These are phyloP conservation scores for Halictus ligatus DNA, from an alignment of 2,888 invertebrate species.

Conservation along the genomic window DNA sequence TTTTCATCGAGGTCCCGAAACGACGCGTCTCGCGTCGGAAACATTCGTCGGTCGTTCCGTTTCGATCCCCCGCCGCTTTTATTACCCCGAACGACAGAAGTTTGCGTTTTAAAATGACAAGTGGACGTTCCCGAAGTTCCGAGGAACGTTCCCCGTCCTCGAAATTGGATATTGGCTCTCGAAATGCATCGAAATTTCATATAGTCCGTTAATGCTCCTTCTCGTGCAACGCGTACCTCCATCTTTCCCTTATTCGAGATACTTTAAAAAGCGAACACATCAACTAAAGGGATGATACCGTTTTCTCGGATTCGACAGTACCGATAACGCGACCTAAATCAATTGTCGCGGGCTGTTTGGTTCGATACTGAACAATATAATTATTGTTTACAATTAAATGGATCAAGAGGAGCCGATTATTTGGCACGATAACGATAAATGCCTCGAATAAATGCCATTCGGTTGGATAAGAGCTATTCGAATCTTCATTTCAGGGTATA, in stretches of 20 bases:
- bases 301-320: not conserved
- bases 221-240: not conserved
- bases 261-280: not conserved
- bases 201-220: not conserved
- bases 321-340: not conserved
- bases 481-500: not conserved
- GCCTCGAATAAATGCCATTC: not conserved
- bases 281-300: not conserved
- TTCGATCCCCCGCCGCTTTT: constrained; percentile 15
- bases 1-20: constrained; percentile 8
- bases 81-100: constrained; percentile 13
- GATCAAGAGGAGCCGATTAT: not conserved
- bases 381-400: not conserved
- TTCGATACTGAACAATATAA: not conserved
- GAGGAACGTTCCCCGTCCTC: not conserved
- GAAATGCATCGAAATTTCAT: not conserved
- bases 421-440: not conserved
- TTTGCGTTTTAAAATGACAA: constrained; percentile 18
- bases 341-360: not conserved
- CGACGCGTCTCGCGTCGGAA: not conserved
- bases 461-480: not conserved
- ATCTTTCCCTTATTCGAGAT: not conserved
- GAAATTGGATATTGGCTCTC: not conserved
- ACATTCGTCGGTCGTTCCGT: constrained; percentile 23
- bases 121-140: not conserved